A percentile compares a stretch with the other conserved stretches of the same genome.
Conservation (phyloP, 2,888 invertebrate genomes). For the Pycnomerus fuliginosus region DNA sequence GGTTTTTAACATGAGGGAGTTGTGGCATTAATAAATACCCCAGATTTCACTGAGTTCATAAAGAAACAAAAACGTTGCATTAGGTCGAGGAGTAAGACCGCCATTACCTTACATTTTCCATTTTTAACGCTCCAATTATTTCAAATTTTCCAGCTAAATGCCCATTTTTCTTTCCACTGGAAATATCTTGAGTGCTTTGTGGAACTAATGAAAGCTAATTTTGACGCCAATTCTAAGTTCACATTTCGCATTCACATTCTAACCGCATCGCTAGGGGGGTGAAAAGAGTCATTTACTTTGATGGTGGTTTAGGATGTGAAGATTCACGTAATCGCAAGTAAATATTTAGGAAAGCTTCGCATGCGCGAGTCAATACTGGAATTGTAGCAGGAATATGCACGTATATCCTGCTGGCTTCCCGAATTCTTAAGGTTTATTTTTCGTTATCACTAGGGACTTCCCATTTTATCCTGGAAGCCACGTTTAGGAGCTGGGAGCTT, state of each 20-base stretch:
- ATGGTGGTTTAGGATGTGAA: constrained; percentile 25
- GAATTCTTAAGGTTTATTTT: constrained; percentile 29
- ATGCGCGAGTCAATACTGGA: constrained; percentile 29
- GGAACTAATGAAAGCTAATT: constrained; percentile 28
- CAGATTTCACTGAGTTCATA: too few relatives aligned
- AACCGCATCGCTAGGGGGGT: constrained; percentile 4
- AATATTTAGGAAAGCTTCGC: constrained; percentile 28
- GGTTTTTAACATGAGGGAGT: too few relatives aligned
- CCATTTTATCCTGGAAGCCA: constrained; percentile 18
- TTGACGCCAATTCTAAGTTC: constrained; percentile 20
- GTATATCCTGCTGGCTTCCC: constrained; percentile 10
- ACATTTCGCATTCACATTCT: constrained; percentile 22
- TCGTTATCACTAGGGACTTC: constrained; percentile 17
- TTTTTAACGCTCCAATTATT: constrained; percentile 22
- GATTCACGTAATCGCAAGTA: constrained; percentile 13
- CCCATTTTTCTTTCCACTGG: constrained; percentile 24
- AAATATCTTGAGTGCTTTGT: constrained; percentile 21
- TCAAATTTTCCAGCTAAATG: constrained; percentile 24
- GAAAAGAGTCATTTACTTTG: constrained; percentile 19
- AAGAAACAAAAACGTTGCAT: constrained; percentile 5
- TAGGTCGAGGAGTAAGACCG: constrained; percentile 4
- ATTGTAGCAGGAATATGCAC: constrained; percentile 26
- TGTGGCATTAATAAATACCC: too few relatives aligned
- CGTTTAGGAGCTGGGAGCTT: constrained; percentile 21
- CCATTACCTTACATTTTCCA: constrained; percentile 13